phyloP scores from a whole-genome alignment of 2,888 invertebrate species.

The Eutolmus rufibarbis region DNA sequence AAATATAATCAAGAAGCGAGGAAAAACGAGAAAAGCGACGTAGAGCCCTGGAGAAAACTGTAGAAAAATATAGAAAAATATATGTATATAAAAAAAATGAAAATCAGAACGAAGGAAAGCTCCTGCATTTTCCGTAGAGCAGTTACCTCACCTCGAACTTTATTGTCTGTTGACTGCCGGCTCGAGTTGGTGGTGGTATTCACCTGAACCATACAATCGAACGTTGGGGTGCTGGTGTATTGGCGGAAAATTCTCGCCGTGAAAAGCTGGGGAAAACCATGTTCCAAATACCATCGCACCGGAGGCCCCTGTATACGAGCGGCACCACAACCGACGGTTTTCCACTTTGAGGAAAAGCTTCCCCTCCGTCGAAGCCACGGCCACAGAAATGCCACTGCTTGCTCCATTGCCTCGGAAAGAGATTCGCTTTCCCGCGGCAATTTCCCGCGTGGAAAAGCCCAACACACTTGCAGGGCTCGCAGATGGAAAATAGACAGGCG shows the following conservation, averaged over 20 bases:
- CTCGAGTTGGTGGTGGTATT: background rate
- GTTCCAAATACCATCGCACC: background rate
- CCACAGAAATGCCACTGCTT: background rate
- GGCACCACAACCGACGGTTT: background rate
- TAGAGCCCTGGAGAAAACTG: conserved; percentile 39
- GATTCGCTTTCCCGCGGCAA: background rate
- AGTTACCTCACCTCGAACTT: conserved; percentile 46
- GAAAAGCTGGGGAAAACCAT: conserved; percentile 7
- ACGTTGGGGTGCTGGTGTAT: conserved; percentile 26
- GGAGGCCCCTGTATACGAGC: background rate
- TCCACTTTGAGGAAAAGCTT: background rate
- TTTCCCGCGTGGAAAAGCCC: conserved; percentile 24
- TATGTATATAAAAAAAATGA: background rate
- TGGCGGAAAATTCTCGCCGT: conserved; percentile 40
- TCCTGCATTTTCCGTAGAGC: conserved; percentile 13
- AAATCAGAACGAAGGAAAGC: conserved; percentile 11
- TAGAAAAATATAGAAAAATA: conserved; percentile 31
- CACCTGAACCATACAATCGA: conserved; percentile 37
- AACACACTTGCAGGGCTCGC: background rate
- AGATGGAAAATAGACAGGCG: conserved; percentile 5
- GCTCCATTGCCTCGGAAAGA: background rate
- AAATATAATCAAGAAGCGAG: conserved; percentile 1
- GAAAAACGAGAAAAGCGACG: conserved; percentile 20
- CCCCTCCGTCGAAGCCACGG: background rate
- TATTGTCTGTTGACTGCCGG: conserved; percentile 45